Conservation (phyloP, 2,888 invertebrate genomes). For the Pecten maximus region DNA sequence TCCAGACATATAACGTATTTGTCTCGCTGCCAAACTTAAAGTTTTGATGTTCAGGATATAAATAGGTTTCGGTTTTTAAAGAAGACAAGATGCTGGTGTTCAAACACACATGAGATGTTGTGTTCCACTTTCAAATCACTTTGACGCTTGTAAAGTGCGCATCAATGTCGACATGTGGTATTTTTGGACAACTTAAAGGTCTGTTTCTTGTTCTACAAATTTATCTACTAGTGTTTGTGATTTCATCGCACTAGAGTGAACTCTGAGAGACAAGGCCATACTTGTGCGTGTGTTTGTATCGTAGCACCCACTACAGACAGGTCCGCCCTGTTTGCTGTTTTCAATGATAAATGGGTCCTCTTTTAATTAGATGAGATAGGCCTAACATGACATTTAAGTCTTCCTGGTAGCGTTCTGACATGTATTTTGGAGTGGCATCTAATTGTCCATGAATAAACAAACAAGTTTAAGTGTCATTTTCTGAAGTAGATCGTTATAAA, state of each 20-base stretch:
- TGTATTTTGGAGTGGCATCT: neutral
- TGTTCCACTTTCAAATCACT: neutral
- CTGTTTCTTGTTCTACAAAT: neutral
- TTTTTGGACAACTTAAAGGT: slow-evolving; percentile 17
- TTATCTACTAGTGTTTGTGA: slow-evolving; percentile 12
- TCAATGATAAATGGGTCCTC: neutral
- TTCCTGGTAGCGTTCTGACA: neutral
- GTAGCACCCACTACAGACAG: neutral
- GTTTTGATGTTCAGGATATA: slow-evolving; percentile 9
- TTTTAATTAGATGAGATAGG: neutral
- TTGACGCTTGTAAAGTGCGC: slow-evolving; percentile 20
- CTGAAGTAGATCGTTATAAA: neutral
- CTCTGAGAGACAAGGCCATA: neutral
- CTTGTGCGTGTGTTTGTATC: neutral
- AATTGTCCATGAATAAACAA: neutral
- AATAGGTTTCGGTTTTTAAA: neutral
- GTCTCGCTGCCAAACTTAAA: neutral
- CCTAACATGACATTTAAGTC: neutral
- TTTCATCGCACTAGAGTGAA: neutral
- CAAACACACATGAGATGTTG: slow-evolving; percentile 20
- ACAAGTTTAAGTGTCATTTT: neutral
- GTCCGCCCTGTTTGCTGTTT: neutral
- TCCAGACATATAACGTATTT: neutral
- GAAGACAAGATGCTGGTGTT: neutral
- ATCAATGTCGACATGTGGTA: neutral